Evolutionary conservation across 1,140 invertebrate species (phyloP), one percentile per base, ranked within the genome.

Genomic region (Drosophila busckii): DNA sequence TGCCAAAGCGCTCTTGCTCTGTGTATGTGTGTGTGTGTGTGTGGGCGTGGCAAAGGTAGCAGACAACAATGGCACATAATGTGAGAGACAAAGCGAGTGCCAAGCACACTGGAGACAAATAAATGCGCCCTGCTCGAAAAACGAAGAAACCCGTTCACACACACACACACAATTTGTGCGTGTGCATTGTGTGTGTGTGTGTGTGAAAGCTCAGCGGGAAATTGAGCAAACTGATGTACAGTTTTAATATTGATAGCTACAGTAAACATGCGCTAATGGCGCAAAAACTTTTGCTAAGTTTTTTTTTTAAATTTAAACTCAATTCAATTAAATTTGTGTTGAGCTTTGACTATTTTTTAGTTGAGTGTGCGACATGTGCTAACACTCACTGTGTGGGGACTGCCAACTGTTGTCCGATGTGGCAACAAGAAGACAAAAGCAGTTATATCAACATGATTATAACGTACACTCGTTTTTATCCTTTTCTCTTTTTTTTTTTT

Each of bases 111-210:
- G 37, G 41, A 46, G 40, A 53, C 46, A 65, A 54, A 54, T 54
- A 54, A 42, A 65, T 54, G 55, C 50, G 55, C n/a, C n/a, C n/a
- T n/a, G n/a, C n/a, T n/a, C n/a, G n/a, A n/a, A n/a, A n/a, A n/a
- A n/a, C n/a, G n/a, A n/a, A n/a, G n/a, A n/a, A n/a, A n/a, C n/a
- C n/a, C n/a, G n/a, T n/a, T n/a, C n/a, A n/a, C n/a, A n/a, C n/a
- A n/a, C n/a, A n/a, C n/a, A n/a, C n/a, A n/a, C 61, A 54, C 56
- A 65, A 65, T 56, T 54, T 48, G n/a, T 65, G 60, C 37, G 61
- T 61, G 37, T 29, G 22, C 42, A 26, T 8, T 41, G 16, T 44
- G 37, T 13, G 29, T 9, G 28, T 7, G 22, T 2, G 22, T 44
- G 37, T 13, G 29, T 9, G 28, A 5, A 19, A 2, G 22, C 26